Base-by-base conservation (phyloP, 2,888 invertebrate genomes). In the Noctua janthina region DNA sequence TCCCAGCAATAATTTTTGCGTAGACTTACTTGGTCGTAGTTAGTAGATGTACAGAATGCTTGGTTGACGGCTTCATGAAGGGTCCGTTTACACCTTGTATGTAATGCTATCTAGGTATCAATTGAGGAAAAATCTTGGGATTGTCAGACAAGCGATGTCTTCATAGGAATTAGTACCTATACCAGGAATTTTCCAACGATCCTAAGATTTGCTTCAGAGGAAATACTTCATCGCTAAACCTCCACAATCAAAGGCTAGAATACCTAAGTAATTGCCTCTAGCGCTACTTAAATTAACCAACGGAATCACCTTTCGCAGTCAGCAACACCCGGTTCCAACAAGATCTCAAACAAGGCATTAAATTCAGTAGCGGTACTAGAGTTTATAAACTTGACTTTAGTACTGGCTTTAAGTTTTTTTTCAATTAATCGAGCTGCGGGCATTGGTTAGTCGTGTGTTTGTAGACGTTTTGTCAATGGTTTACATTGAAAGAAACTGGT, bases 331-430 rank as follows among this genome's bases (percentile, higher is more conserved):
- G 46, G 20, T 62, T 69, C 35, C 20, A 75, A 81, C 75, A 62
- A 54, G 59, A 43, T 46, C 67, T 67, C 75, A 75, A 75, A 82
- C 68, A 62, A 46, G 76, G 82, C 59, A 76, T 82, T 81, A 69
- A 69, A 81, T 76, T 49, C 76, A 76, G 69, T 69, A 82, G 76
- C 46, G 82, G 76, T 82, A 76, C 76, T 82, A 29, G 54, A 46
- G 62, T 76, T 29, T 29, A 62, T 76, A 29, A 68, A 82, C 82
- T 82, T 76, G 76, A 17, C 76, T 54, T 39, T 62, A 49, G 68
- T 82, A 62, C 10, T 76, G 46, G 62, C 54, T 54, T 46, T 46
- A 4, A 69, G 62, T 68, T 20, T 29, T 29, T 29, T 29, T 29
- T 29, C 29, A 51, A 68, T 75, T 62, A 68, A 80, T 46, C 15